Conservation (phyloP, 1,140 invertebrate genomes). For the Scylla paramamosain region DNA sequence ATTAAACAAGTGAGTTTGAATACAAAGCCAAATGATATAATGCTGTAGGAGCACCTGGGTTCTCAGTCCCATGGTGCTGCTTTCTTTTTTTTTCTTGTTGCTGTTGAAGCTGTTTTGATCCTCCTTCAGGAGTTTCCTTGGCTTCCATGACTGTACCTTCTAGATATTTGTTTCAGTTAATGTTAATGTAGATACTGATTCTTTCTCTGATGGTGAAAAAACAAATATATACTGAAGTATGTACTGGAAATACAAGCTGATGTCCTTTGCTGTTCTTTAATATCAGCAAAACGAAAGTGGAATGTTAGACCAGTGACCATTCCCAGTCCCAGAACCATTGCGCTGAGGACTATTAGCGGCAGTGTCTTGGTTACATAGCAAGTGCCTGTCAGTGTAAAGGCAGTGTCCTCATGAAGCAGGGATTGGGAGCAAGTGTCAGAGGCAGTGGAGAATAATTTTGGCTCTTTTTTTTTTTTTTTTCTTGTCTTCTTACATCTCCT, state of each 20-base stretch:
- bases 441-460: neutral
- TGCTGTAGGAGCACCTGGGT: too few relatives aligned
- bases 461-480: neutral
- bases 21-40: too few relatives aligned
- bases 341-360: neutral
- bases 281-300: neutral
- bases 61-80: too few relatives aligned
- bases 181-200: neutral
- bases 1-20: too few relatives aligned
- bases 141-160: too few relatives aligned
- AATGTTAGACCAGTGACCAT: neutral
- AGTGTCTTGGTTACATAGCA: neutral
- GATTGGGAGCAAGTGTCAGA: neutral
- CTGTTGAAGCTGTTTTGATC: too few relatives aligned
- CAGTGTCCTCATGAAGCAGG: neutral
- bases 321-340: neutral
- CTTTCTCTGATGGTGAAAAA: neutral
- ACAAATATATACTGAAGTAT: neutral
- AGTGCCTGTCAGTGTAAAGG: neutral
- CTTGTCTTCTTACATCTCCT: constrained; percentile 31
- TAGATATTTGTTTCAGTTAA: too few relatives aligned
- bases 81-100: too few relatives aligned
- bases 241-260: too few relatives aligned
- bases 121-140: too few relatives aligned
- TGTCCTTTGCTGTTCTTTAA: neutral